Base-by-base conservation (phyloP, 2,888 invertebrate genomes). In the Dermolepida albohirtum region DNA sequence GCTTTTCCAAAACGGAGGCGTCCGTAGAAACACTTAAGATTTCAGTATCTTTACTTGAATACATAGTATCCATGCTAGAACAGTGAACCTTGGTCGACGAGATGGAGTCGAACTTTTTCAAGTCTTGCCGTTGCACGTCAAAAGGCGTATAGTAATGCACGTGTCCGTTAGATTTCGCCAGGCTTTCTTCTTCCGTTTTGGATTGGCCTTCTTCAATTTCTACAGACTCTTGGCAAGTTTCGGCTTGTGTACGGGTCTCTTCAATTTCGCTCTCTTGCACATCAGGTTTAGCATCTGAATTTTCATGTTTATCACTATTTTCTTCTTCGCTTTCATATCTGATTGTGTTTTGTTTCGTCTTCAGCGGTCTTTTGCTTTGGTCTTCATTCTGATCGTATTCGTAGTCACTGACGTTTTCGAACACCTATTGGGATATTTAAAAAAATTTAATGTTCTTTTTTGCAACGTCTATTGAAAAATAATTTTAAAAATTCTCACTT, bases 381-480 rank as follows among this genome's bases (percentile, higher is more conserved):
- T 73, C 73, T 4, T 74, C 75, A 82, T 80, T 73, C 81, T 79
- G 77, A 41, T 76, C 76, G 27, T 78, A 80, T 17, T 79, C 85
- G 75, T 74, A 84, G 77, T 72, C 86, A 77, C 74, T 82, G 73
- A 77, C 83, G 50, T 79, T 82, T 74, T 82, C 83, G 66, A 83
- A 83, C 10, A 83, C 82, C 82, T 82, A 43, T 12, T 63, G n/a
- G 50, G 11, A 7, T 4, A 12, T 22, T 4, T 4, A 22, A 22
- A 22, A 22, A 22, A 2, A 22, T 22, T 22, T 22, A 22, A 22
- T 22, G 1, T n/a, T n/a, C n/a, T n/a, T n/a, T n/a, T n/a, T n/a
- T n/a, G n/a, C n/a, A n/a, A n/a, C n/a, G n/a, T n/a, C n/a, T n/a
- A n/a, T 22, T 22, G 4, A 4, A 22, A 22, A 22, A 22, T 22